A percentile compares a stretch with the other conserved stretches of the same genome.
phyloP scores from a whole-genome alignment of 2,113 vertebrate species.

The Cnemophilus loriae region DNA sequence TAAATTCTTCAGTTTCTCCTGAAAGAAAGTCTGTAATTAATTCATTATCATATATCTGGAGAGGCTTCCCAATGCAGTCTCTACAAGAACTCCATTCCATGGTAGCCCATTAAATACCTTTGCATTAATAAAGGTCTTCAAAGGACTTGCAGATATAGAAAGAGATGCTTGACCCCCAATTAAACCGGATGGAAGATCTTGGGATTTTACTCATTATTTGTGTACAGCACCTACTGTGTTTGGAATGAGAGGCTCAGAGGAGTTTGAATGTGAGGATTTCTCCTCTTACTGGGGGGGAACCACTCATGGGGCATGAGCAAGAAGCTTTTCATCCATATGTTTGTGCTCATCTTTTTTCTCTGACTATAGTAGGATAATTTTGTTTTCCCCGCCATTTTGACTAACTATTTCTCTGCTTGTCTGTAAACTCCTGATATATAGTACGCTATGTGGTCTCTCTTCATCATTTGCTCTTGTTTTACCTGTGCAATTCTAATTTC shows the following conservation, averaged over 20 bases:
- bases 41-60: neutral
- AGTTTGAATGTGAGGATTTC: neutral
- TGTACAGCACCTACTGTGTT: neutral
- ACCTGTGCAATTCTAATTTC: neutral
- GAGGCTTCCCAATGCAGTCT: neutral
- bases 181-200: neutral
- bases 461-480: neutral
- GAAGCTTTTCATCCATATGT: neutral
- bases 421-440: neutral
- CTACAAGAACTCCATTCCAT: neutral
- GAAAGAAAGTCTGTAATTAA: neutral
- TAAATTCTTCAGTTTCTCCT: neutral
- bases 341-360: neutral
- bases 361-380: neutral
- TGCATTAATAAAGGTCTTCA: neutral
- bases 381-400: neutral
- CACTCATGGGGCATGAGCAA: neutral
- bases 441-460: neutral
- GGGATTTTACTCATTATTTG: neutral
- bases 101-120: neutral
- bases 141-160: neutral
- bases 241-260: neutral
- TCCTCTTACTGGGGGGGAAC: rapidly evolving
- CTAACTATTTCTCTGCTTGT: neutral
- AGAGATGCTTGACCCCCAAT: neutral